Conservation (phyloP, 2,797 vertebrate genomes). For the Onychomys leucogaster region DNA sequence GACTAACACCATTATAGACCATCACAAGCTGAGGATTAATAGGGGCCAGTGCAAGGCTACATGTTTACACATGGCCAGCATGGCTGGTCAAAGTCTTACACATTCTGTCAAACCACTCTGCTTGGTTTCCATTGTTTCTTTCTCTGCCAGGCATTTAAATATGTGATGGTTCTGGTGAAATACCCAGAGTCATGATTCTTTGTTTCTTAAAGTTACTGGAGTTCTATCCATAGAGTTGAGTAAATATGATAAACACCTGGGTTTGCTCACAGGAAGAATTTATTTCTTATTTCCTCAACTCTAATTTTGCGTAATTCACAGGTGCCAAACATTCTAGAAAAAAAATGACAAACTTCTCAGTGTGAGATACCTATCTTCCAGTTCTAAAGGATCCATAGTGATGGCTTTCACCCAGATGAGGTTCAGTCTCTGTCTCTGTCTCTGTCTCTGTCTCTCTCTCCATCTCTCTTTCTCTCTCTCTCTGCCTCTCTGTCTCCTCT, state of each 20-base stretch:
- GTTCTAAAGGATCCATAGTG: not conserved
- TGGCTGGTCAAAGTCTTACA: conserved; percentile 52
- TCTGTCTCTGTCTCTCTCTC: not conserved
- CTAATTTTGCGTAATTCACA: not conserved
- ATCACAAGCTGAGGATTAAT: conserved; percentile 71
- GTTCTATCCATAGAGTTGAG: not conserved
- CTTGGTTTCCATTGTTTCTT: not conserved
- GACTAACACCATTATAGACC: conserved; percentile 55
- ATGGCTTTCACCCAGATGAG: not conserved
- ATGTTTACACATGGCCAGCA: not conserved
- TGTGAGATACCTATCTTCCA: not conserved
- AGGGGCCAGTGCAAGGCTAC: conserved; percentile 39
- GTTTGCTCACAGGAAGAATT: not conserved
- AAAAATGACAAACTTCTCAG: not conserved
- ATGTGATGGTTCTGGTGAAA: not conserved
- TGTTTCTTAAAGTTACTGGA: not conserved
- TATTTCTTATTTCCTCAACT: not conserved
- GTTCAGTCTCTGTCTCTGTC: not conserved
- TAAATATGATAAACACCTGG: not conserved
- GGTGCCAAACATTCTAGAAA: not conserved
- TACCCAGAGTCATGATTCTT: not conserved
- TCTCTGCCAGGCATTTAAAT: not conserved
- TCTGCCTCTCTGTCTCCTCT: not conserved
- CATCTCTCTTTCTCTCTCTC: not conserved
- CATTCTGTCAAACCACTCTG: not conserved